These are phyloP conservation scores for Periplaneta americana DNA, from an alignment of 1,140 invertebrate species.

Conservation along the genomic window DNA sequence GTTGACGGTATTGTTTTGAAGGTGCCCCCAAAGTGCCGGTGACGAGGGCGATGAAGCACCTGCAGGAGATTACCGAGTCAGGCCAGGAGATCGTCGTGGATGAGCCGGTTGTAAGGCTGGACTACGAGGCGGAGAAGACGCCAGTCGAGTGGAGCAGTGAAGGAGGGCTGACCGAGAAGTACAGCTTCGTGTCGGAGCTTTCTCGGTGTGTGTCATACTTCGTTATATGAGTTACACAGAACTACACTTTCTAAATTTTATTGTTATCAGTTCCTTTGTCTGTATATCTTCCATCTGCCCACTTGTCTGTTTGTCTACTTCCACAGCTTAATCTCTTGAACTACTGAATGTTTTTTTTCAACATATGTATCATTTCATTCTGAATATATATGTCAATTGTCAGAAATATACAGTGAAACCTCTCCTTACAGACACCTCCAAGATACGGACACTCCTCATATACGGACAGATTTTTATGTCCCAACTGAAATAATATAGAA, in stretches of 20 bases:
- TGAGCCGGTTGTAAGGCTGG: conserved; percentile 42
- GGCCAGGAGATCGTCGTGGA: conserved; percentile 64
- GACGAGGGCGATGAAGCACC: conserved; percentile 72
- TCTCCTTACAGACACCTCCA: too few species aligned
- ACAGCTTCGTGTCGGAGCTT: conserved; percentile 78
- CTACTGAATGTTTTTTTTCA: too few species aligned
- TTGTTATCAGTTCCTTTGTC: background rate
- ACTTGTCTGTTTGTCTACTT: too few species aligned
- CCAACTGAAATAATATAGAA: too few species aligned
- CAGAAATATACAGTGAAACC: too few species aligned
- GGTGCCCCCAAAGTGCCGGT: conserved; percentile 61
- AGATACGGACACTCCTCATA: too few species aligned
- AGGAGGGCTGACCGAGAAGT: conserved; percentile 58
- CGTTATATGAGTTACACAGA: background rate
- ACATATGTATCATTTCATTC: too few species aligned
- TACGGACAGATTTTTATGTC: too few species aligned
- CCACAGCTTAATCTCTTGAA: too few species aligned
- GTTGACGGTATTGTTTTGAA: conserved; percentile 23
- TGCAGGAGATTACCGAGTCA: conserved; percentile 76
- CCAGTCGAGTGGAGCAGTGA: conserved; percentile 67
- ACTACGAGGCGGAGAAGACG: conserved; percentile 68
- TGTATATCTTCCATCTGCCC: too few species aligned
- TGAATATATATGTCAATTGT: too few species aligned
- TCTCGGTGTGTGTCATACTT: conserved; percentile 35
- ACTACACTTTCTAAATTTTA: background rate